These are phyloP conservation scores for Pterobdella sp. DNA, from an alignment of 2,888 invertebrate species.

Conservation along the genomic window DNA sequence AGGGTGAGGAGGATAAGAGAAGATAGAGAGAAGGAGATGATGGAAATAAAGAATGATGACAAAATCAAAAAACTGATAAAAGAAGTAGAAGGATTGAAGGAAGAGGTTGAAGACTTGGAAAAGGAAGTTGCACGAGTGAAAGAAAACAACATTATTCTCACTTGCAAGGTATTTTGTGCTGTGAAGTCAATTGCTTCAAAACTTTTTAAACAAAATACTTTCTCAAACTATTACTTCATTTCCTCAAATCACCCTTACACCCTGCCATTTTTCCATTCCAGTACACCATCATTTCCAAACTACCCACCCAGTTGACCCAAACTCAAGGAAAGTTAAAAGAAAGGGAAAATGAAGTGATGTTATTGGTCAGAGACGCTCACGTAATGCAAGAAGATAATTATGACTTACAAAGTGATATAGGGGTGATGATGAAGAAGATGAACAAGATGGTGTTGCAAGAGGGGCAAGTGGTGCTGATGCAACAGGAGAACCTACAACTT, in stretches of 20 bases:
- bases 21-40: conserved; percentile 5
- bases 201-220: not conserved
- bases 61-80: conserved; percentile 17
- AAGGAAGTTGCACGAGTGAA: not conserved
- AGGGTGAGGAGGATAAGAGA: not conserved
- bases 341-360: not conserved
- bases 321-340: conserved; percentile 9
- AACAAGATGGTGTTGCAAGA: not conserved
- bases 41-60: conserved; percentile 1
- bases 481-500: not conserved
- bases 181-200: not conserved
- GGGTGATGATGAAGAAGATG: conserved; percentile 15
- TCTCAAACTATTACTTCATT: not conserved
- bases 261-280: not conserved
- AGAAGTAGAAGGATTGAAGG: conserved; percentile 9
- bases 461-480: not conserved
- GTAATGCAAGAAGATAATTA: conserved; percentile 16
- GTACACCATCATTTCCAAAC: not conserved
- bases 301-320: conserved; percentile 1
- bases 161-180: not conserved
- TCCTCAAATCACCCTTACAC: not conserved
- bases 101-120: not conserved
- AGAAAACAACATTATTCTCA: conserved; percentile 7
- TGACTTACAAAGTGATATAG: conserved; percentile 11
- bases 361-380: not conserved